phyloP scores from a whole-genome alignment of 2,113 vertebrate genomes.

The Fregata magnificens region DNA sequence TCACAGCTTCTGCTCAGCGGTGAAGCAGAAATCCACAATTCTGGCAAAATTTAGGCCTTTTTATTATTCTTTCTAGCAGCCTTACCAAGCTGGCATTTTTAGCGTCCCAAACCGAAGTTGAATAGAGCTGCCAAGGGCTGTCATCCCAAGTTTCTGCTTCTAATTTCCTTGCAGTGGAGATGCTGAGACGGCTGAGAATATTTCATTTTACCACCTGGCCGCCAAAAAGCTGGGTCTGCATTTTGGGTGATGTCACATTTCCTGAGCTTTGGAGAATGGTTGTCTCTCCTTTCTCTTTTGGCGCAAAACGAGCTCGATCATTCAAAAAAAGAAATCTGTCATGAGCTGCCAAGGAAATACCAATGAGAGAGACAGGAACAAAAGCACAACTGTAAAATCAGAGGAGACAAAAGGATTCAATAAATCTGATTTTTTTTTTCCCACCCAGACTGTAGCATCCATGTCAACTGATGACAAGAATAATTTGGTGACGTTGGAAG shows the following conservation, averaged over 20 bases:
- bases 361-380: constrained; percentile 9
- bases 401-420: constrained; percentile 54
- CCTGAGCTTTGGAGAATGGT: constrained; percentile 27
- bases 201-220: constrained; percentile 45
- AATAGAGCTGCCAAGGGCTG: constrained; percentile 43
- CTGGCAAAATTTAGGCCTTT: constrained; percentile 28
- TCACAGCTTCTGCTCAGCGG: constrained; percentile 15
- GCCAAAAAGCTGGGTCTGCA: constrained; percentile 24
- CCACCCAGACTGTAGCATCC: not conserved
- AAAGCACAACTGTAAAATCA: constrained; percentile 51
- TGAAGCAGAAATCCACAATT: constrained; percentile 33
- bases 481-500: constrained; percentile 17
- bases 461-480: constrained; percentile 29
- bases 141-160: constrained; percentile 52
- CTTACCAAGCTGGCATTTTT: constrained; percentile 29
- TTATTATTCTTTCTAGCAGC: constrained; percentile 36
- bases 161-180: constrained; percentile 57
- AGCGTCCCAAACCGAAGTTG: not conserved
- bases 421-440: not conserved
- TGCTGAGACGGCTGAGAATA: constrained; percentile 47
- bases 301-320: not conserved
- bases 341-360: constrained; percentile 57
- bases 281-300: constrained; percentile 51
- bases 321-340: constrained; percentile 49
- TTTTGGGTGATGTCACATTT: constrained; percentile 59